Base-by-base conservation (phyloP, 2,888 invertebrate genomes). In the Bembecia ichneumoniformis region DNA sequence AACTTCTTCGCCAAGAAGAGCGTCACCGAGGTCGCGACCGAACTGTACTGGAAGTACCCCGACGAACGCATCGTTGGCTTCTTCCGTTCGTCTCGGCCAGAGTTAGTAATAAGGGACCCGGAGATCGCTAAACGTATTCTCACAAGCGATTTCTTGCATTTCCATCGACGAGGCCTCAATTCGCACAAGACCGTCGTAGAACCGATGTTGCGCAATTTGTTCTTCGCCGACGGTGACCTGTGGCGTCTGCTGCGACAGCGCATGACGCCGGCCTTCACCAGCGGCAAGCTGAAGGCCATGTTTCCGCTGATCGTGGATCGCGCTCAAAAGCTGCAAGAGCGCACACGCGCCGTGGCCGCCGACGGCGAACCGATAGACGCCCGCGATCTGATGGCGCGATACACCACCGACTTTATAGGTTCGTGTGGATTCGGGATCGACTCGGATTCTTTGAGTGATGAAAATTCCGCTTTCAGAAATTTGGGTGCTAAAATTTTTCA, bases 171-270 rank as follows among this genome's bases (percentile, higher is more conserved):
- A 3, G 74, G 77, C 0, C 14, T 76, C 3, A 68, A 65, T 48
- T 56, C 63, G 1, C 56, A 66, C 44, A 62, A 66, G 46, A 63
- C 58, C 0, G 66, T 64, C 2, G 63, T 77, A 3, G 77, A 80
- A 47, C 76, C 77, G 2, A 54, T 80, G 53, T 47, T 76, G 52
- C 65, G 66, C 1, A 80, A 77, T 52, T 48, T 80, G 46, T 79
- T 80, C 49, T 71, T 76, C 47, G 74, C 74, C 13, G 79, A 77
- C 49, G 78, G 79, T 0, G 78, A 79, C 53, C 47, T 73, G 44
- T 81, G 82, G 82, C 67, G 70, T 46, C 55, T 79, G 55, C 58
- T 80, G 51, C 66, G 82, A 7, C 74, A 77, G 60, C 69, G 77
- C 47, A 70, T 82, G 63, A 78, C 80, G 20, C 74, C 78, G 1